Evolutionary conservation across 2,113 vertebrate genomes (phyloP).

Genomic region (Archocentrus centrarchus): DNA sequence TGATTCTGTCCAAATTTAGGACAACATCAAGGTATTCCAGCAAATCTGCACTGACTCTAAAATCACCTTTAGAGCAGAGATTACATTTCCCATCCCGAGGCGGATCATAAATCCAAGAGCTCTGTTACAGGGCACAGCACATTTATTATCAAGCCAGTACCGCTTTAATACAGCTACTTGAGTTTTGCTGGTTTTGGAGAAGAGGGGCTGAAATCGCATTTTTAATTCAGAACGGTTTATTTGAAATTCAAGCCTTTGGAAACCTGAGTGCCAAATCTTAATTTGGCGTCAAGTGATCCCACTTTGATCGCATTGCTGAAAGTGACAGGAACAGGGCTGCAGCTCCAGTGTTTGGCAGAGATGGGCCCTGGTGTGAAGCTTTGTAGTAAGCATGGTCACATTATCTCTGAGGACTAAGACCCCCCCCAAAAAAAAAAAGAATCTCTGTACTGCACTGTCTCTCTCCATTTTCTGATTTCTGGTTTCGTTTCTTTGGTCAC

Average conservation of each 20-base stretch:
- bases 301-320: conserved; percentile 50
- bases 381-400: conserved; percentile 37
- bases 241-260: conserved; percentile 40
- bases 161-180: conserved; percentile 9
- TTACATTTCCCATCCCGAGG: conserved; percentile 12
- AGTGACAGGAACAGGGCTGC: conserved; percentile 23
- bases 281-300: conserved; percentile 37
- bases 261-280: conserved; percentile 35
- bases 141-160: conserved; percentile 13
- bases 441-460: neutral
- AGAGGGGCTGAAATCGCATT: neutral
- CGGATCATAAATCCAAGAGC: conserved; percentile 33
- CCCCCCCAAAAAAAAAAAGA: no score
- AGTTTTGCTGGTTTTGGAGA: neutral
- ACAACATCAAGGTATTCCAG: neutral
- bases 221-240: conserved; percentile 25
- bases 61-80: conserved; percentile 11
- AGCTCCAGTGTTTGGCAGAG: conserved; percentile 33
- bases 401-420: conserved; percentile 11
- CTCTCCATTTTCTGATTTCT: neutral
- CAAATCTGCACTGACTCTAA: neutral
- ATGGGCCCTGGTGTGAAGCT: conserved; percentile 25
- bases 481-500: accelerated
- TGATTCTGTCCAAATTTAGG: conserved; percentile 13
- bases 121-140: conserved; percentile 1